These are phyloP conservation scores for Centropus bengalensis DNA, from an alignment of 2,113 vertebrate species.

Conservation along the genomic window DNA sequence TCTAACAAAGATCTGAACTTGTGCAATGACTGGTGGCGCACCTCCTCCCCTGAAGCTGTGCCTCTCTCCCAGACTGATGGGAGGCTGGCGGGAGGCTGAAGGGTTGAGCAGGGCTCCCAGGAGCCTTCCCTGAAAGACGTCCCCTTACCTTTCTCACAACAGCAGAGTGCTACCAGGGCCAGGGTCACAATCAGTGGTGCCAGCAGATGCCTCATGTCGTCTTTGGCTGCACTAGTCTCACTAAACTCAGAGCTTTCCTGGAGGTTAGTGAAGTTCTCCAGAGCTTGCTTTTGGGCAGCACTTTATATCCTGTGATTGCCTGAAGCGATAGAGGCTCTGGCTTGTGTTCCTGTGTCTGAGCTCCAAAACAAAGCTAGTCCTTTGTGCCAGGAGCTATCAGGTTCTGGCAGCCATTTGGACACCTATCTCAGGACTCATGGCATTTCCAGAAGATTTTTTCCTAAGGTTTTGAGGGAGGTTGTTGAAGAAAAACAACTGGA, in stretches of 20 bases:
- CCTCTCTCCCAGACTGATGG: rapidly evolving
- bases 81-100: neutral
- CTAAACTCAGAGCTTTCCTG: constrained; percentile 13
- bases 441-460: constrained; percentile 49
- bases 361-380: constrained; percentile 8
- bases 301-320: constrained; percentile 55
- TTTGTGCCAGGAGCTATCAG: neutral
- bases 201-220: constrained; percentile 52
- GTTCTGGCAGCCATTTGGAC: constrained; percentile 20
- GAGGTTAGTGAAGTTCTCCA: constrained; percentile 15
- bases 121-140: neutral
- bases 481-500: constrained; percentile 22
- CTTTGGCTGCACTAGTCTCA: neutral
- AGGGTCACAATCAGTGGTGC: neutral
- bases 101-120: neutral
- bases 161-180: constrained; percentile 34
- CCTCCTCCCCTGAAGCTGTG: neutral
- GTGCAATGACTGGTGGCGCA: neutral
- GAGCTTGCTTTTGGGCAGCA: neutral
- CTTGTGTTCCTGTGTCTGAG: neutral
- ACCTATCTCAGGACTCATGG: neutral
- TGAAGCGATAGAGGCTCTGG: constrained; percentile 3
- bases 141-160: constrained; percentile 63
- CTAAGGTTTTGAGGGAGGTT: neutral
- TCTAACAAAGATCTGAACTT: neutral